These are phyloP conservation scores for Miltochrista miniata DNA, from an alignment of 2,888 invertebrate genomes.

Conservation along the genomic window DNA sequence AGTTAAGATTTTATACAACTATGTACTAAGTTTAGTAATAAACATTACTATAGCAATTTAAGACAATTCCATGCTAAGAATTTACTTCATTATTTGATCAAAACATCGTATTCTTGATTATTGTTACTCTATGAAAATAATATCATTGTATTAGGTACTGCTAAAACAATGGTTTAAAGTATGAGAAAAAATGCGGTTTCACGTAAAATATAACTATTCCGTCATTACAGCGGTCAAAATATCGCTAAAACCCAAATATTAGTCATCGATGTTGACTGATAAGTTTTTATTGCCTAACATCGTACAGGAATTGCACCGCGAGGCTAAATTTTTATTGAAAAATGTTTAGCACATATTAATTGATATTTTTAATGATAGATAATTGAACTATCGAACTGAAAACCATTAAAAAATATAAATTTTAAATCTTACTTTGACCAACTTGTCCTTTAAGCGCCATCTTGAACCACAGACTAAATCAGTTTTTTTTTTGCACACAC, in stretches of 20 bases:
- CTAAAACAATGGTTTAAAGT: too few relatives aligned
- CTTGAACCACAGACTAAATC: slow-evolving; percentile 77
- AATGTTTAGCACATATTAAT: neutral
- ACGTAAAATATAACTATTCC: neutral
- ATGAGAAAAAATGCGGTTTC: neutral
- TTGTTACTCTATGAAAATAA: too few relatives aligned
- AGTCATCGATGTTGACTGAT: slow-evolving; percentile 50
- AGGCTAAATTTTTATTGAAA: neutral
- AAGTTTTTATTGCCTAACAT: slow-evolving; percentile 15
- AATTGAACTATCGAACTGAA: slow-evolving; percentile 1
- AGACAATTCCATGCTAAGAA: too few relatives aligned
- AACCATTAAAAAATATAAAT: slow-evolving; percentile 25
- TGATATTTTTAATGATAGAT: too few relatives aligned
- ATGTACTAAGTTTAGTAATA: too few relatives aligned
- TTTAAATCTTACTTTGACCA: slow-evolving; percentile 91
- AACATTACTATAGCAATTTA: too few relatives aligned
- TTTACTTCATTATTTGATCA: too few relatives aligned
- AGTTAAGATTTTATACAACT: too few relatives aligned
- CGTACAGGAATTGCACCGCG: slow-evolving; percentile 1
- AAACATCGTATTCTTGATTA: too few relatives aligned
- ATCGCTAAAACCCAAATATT: slow-evolving; percentile 38
- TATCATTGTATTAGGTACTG: too few relatives aligned
- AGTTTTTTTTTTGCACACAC: too few relatives aligned
- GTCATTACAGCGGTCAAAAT: slow-evolving; percentile 5
- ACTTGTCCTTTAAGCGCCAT: slow-evolving; percentile 95